A percentile compares a stretch with the other conserved stretches of the same genome.
Evolutionary conservation across 2,797 vertebrate species (phyloP).

Genomic region (Gallinago solitaria): DNA sequence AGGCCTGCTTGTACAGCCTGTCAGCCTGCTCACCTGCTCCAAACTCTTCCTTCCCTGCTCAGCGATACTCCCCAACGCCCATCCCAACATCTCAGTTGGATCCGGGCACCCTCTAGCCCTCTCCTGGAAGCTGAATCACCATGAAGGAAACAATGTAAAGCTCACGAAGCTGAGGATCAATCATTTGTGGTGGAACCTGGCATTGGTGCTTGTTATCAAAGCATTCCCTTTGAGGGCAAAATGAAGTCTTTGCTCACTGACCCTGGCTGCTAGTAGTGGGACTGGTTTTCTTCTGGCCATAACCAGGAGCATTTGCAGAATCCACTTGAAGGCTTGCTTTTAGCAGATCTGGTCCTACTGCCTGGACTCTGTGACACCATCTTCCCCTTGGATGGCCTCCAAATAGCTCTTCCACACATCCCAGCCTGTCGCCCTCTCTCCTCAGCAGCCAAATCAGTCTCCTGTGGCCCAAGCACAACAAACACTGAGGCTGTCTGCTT

Average conservation of each 20-base stretch:
- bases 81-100: neutral
- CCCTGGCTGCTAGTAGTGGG: neutral
- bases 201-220: neutral
- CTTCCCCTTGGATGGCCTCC: neutral
- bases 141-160: neutral
- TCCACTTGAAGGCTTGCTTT: neutral
- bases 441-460: neutral
- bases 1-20: neutral
- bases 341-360: neutral
- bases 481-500: rapidly evolving
- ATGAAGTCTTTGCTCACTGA: neutral
- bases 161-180: neutral
- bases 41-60: neutral
- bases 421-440: neutral
- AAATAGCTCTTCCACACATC: neutral
- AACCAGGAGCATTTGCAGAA: neutral
- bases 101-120: neutral
- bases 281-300: neutral
- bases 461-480: neutral
- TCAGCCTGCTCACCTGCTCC: neutral
- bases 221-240: neutral
- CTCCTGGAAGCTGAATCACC: neutral
- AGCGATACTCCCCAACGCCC: neutral
- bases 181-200: neutral
- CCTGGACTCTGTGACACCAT: neutral